These are phyloP conservation scores for Mastacembelus armatus DNA, from an alignment of 2,797 vertebrate species.

Conservation along the genomic window DNA sequence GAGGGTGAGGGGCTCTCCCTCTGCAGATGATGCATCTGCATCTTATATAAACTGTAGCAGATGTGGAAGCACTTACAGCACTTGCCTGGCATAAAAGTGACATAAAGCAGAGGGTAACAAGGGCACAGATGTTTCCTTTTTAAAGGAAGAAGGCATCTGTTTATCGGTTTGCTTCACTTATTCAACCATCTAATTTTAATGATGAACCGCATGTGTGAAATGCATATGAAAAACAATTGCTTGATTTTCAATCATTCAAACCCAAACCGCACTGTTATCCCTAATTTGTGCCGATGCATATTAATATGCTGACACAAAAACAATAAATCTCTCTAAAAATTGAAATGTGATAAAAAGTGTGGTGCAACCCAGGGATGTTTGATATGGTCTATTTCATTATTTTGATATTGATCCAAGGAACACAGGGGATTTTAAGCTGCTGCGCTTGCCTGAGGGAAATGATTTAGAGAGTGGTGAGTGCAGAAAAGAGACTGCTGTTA, in stretches of 20 bases:
- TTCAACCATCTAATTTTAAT: conserved; percentile 30
- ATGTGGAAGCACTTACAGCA: conserved; percentile 64
- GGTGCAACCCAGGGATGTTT: conserved; percentile 21
- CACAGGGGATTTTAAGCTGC: conserved; percentile 27
- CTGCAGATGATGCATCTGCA: conserved; percentile 62
- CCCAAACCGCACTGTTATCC: no score
- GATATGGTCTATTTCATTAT: conserved; percentile 42
- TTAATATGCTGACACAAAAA: conserved; percentile 21
- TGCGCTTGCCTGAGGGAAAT: conserved; percentile 21
- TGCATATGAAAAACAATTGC: not conserved
- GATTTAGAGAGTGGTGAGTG: conserved; percentile 31
- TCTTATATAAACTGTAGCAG: conserved; percentile 73
- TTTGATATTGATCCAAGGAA: conserved; percentile 56
- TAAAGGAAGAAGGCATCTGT: conserved; percentile 44
- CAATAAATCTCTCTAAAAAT: conserved; percentile 26
- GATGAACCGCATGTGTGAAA: not conserved
- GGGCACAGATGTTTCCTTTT: conserved; percentile 55
- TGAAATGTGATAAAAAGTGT: conserved; percentile 19
- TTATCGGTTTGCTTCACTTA: conserved; percentile 43
- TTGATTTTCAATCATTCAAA: no score
- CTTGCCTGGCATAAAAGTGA: conserved; percentile 51
- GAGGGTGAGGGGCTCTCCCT: conserved; percentile 29
- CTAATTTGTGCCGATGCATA: conserved; percentile 5
- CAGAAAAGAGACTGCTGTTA: conserved; percentile 10
- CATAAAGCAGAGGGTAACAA: conserved; percentile 57